phyloP scores from a whole-genome alignment of 2,113 vertebrate species.

The Tylochromis polylepis region DNA sequence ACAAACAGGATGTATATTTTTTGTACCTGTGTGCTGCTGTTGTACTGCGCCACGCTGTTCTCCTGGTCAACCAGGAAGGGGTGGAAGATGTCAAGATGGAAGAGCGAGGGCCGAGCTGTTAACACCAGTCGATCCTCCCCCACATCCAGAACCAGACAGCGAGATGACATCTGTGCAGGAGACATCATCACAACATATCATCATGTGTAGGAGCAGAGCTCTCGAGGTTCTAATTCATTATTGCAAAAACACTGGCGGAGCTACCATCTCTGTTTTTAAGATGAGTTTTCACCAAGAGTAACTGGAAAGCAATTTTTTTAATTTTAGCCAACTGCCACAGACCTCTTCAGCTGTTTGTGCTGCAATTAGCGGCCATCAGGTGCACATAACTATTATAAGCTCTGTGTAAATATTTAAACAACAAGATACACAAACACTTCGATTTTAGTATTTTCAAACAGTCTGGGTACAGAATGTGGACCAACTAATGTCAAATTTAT shows the following conservation, averaged over 20 bases:
- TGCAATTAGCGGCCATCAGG: background rate
- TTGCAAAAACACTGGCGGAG: too few species aligned
- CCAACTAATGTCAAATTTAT: too few species aligned
- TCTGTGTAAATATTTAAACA: background rate
- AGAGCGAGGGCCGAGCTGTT: slow-evolving; percentile 72
- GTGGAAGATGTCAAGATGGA: slow-evolving; percentile 77
- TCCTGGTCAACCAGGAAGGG: slow-evolving; percentile 74
- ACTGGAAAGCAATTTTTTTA: background rate
- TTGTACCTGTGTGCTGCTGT: slow-evolving; percentile 75
- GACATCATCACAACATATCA: background rate
- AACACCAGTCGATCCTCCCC: slow-evolving; percentile 82
- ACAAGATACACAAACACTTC: background rate
- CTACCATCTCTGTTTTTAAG: background rate
- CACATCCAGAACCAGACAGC: slow-evolving; percentile 77
- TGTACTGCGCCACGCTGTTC: slow-evolving; percentile 78
- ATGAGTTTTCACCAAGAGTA: background rate
- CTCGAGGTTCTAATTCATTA: too few species aligned
- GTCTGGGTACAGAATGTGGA: too few species aligned
- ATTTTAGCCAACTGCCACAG: background rate
- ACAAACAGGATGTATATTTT: background rate
- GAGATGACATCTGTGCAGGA: slow-evolving; percentile 43
- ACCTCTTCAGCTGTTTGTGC: background rate
- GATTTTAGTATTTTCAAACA: too few species aligned
- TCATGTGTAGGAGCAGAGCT: background rate
- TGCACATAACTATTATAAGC: background rate